Base-by-base conservation (phyloP, 2,113 vertebrate species). In the Muscicapa adusta region DNA sequence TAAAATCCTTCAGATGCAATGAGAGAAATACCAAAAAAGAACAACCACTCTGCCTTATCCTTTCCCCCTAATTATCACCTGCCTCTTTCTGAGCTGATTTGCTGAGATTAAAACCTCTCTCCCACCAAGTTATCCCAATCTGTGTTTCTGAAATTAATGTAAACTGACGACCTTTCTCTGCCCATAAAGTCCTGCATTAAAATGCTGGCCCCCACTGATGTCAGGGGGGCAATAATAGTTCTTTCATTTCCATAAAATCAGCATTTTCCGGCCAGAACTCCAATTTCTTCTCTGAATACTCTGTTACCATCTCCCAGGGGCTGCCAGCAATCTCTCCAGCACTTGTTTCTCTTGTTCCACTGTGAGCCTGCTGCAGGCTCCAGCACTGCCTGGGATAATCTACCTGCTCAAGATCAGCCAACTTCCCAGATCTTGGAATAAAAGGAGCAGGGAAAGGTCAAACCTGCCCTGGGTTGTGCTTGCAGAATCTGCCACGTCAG, bases 361-460 rank as follows among this genome's bases (percentile, higher is more conserved):
- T 65, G 60, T 40, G 18, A 70, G 61, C 57, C 40, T 1, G 33
- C 61, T 22, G 34, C 81, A 75, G 89, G 65, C 74, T 84, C 29
- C 87, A 89, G 75, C 45, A 18, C 3, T 61, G 82, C 62, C 36
- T 28, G n/a, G 65, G 58, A 90, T 74, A 60, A 91, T 48, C 60
- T 18, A 65, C 76, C 91, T 94, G 93, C 78, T 96, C 91, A 68
- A 56, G 53, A 94, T 93, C 93, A 90, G 71, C 71, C 76, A 91
- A 73, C 70, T 91, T 89, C 60, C 51, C 6, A 6, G 38, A 61
- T 78, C 78, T 36, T 4, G 18, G 80, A 88, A 93, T 61, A 89
- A 71, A 84, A 74, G 57, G 77, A 93, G 50, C 2, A 65, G 14
- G 45, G 81, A 96, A 96, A 96, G 91, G 94, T 94, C 91, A 96